Percentiles rank a stretch among this genome's conserved stretches.
These are phyloP conservation scores for Apostichopus japonicus DNA, from an alignment of 35 echinoderm and acorn worm genomes.

Conservation along the genomic window DNA sequence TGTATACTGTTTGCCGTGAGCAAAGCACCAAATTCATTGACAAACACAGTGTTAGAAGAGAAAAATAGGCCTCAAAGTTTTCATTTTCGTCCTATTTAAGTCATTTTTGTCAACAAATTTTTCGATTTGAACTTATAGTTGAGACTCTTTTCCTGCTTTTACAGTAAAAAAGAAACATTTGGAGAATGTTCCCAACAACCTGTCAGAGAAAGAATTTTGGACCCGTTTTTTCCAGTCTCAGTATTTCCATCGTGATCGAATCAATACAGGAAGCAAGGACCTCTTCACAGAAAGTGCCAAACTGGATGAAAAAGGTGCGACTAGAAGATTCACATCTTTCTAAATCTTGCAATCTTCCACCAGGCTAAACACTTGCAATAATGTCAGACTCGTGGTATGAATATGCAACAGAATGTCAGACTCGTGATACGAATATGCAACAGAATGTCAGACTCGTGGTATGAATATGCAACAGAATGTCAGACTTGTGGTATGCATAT, in stretches of 20 bases:
- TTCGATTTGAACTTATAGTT: too few species aligned
- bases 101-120: too few species aligned
- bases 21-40: too few species aligned
- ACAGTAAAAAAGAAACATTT: conserved; percentile 95
- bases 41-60: not conserved
- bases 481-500: too few species aligned
- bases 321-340: not conserved
- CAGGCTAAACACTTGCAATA: too few species aligned
- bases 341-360: not conserved
- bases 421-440: too few species aligned
- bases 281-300: conserved; percentile 98
- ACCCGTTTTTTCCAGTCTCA: conserved; percentile 97
- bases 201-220: conserved; percentile 98
- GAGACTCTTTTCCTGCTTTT: not conserved
- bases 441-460: too few species aligned
- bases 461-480: too few species aligned
- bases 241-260: conserved; percentile 96
- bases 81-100: too few species aligned
- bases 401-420: too few species aligned
- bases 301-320: conserved; percentile 85
- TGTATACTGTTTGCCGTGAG: too few species aligned
- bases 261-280: conserved; percentile 85
- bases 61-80: not conserved
- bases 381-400: too few species aligned
- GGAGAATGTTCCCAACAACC: conserved; percentile 94